Conservation (phyloP, 2,113 vertebrate genomes). For the Ptyas mucosa region DNA sequence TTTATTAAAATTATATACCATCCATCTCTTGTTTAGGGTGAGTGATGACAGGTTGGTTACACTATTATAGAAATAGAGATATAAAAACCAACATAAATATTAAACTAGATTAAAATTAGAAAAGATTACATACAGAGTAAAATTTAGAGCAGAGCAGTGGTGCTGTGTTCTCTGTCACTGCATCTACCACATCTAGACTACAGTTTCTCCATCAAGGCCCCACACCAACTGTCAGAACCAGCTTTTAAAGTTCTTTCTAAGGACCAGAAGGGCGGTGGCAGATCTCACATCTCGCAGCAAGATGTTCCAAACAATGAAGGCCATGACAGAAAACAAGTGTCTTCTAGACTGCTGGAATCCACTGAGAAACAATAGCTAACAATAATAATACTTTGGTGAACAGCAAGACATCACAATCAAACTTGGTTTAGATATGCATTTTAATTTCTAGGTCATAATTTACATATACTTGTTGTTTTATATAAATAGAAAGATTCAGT, state of each 20-base stretch:
- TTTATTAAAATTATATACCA: background rate
- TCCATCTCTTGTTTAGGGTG: background rate
- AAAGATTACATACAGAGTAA: background rate
- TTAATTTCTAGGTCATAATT: background rate
- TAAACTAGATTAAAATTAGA: background rate
- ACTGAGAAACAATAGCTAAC: background rate
- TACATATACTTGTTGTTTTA: background rate
- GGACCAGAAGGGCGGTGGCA: background rate
- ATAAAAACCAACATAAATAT: background rate
- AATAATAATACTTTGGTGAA: background rate
- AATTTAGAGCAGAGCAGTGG: background rate
- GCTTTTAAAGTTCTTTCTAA: background rate
- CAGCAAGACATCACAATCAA: background rate
- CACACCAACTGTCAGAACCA: background rate
- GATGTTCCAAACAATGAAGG: background rate
- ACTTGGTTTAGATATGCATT: background rate
- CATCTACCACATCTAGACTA: background rate
- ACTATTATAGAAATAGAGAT: background rate
- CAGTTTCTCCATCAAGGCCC: background rate
- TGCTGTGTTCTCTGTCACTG: too few species aligned
- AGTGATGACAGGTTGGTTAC: background rate
- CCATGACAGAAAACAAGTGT: background rate
- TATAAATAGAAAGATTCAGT: background rate
- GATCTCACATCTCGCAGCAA: background rate
- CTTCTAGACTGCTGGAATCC: background rate